Evolutionary conservation across 2,113 vertebrate species (phyloP).

Genomic region (Diphyllodes magnificus): DNA sequence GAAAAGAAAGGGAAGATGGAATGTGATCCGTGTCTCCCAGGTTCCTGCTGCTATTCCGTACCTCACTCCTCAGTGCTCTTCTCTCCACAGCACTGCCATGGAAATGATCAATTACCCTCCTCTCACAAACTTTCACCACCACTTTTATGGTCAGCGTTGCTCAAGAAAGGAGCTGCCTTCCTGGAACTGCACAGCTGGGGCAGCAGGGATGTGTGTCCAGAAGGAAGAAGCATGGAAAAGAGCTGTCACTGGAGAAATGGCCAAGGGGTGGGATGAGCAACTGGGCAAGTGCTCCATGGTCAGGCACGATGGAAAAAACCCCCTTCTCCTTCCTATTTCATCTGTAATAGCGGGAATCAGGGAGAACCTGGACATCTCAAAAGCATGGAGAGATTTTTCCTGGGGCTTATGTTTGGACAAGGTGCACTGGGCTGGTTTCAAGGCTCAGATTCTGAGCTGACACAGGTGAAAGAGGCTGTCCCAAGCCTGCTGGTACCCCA

Average conservation of each 20-base stretch:
- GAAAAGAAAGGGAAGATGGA: neutral
- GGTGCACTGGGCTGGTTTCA: neutral
- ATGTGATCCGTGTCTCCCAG: neutral
- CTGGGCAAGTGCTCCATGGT: neutral
- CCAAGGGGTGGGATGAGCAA: neutral
- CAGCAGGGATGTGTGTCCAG: neutral
- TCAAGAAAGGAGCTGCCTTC: neutral
- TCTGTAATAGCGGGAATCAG: neutral
- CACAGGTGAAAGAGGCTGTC: neutral
- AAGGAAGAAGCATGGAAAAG: neutral
- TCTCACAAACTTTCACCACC: neutral
- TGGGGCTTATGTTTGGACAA: neutral
- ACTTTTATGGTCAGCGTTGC: neutral
- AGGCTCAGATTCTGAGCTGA: neutral
- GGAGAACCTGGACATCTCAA: neutral
- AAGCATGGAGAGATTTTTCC: neutral
- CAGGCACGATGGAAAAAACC: fast-evolving
- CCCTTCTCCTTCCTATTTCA: neutral
- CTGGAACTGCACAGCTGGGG: neutral
- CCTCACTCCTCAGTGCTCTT: neutral
- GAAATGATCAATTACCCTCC: neutral
- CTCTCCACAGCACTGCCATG: neutral
- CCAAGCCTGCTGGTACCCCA: neutral
- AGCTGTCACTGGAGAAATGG: neutral
- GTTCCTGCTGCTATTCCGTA: neutral